Percentiles rank a stretch among this genome's conserved stretches.
phyloP scores from a whole-genome alignment of 2,797 vertebrate genomes.

The Chanos chanos region DNA sequence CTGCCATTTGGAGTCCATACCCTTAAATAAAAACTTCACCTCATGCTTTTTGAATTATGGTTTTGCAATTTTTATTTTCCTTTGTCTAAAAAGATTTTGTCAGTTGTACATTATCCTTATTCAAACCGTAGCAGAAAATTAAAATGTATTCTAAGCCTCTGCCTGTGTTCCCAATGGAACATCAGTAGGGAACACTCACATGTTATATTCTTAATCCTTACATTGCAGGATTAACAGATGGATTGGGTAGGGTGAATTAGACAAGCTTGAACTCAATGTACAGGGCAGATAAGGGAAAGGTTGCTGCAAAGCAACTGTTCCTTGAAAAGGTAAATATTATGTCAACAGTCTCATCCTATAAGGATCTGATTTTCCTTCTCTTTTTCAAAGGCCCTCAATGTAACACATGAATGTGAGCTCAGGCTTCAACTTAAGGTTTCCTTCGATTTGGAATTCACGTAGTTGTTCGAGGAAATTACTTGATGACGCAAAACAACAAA shows the following conservation, averaged over 20 bases:
- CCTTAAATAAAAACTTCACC: background rate
- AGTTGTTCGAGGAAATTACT: background rate
- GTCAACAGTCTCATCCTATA: background rate
- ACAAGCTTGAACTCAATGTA: background rate
- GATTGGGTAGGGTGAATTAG: background rate
- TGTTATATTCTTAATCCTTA: background rate
- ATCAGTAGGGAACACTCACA: background rate
- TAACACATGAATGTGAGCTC: no score
- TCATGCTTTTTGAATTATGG: background rate
- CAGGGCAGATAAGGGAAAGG: background rate
- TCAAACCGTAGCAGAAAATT: background rate
- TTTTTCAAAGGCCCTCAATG: no score
- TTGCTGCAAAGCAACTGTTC: background rate
- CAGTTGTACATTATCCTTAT: background rate
- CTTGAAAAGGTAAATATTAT: background rate
- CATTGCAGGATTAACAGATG: conserved; percentile 10
- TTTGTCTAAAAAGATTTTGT: background rate
- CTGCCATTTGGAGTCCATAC: no score
- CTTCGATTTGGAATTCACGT: no score
- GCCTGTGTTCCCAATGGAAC: background rate
- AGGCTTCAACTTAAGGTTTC: no score
- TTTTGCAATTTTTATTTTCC: background rate
- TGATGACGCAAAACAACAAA: background rate
- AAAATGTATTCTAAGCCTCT: background rate
- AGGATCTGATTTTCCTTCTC: no score